phyloP scores from a whole-genome alignment of 2,113 vertebrate genomes.

The Formicarius rufipectus region DNA sequence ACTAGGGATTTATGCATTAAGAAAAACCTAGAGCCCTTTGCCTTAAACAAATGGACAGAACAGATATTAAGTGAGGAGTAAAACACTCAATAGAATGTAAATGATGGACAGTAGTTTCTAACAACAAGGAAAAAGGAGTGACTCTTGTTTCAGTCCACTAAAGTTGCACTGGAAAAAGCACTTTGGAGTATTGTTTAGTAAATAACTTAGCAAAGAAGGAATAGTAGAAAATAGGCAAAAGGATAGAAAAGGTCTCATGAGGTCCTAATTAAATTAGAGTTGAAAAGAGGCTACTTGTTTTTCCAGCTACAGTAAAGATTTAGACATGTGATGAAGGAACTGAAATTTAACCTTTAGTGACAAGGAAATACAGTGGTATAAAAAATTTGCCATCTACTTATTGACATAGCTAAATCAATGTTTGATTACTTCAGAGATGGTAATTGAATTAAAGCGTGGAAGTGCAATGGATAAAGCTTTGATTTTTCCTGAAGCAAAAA shows the following conservation, averaged over 20 bases:
- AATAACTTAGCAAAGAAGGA: not conserved
- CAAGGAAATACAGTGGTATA: constrained; percentile 5
- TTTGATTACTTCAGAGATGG: constrained; percentile 59
- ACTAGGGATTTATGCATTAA: not conserved
- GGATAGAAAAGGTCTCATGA: not conserved
- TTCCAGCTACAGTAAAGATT: not conserved
- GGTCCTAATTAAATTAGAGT: constrained; percentile 7
- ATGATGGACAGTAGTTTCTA: not conserved
- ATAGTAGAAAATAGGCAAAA: not conserved
- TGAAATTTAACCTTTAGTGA: constrained; percentile 35
- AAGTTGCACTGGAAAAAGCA: not conserved
- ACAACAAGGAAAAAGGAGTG: not conserved
- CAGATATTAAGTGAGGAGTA: not conserved
- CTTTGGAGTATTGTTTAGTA: not conserved
- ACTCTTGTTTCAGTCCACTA: not conserved
- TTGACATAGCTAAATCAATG: constrained; percentile 46
- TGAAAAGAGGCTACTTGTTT: not conserved
- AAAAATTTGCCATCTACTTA: constrained; percentile 17
- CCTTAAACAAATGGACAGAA: not conserved
- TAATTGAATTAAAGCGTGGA: constrained; percentile 66
- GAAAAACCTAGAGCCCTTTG: accelerated
- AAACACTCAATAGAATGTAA: not conserved
- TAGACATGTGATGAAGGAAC: not conserved
- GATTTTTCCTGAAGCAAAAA: constrained; percentile 61
- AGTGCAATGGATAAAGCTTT: constrained; percentile 35